These are phyloP conservation scores for Cheilinus undulatus DNA, from an alignment of 2,113 vertebrate genomes.

Conservation along the genomic window DNA sequence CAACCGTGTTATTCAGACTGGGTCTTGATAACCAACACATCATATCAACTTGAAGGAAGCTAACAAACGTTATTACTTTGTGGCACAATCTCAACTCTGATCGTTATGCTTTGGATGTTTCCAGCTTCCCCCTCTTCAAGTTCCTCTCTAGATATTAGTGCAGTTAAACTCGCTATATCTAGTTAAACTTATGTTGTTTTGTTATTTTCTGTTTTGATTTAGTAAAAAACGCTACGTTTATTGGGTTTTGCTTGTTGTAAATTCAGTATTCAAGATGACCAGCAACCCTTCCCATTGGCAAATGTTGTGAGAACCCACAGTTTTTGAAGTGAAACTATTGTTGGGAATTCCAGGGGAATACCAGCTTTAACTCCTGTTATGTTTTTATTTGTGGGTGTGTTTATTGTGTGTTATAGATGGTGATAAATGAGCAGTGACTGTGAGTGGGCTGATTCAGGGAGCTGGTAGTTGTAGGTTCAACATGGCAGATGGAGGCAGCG, in stretches of 20 bases:
- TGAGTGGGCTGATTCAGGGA: constrained; percentile 50
- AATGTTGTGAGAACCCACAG: not conserved
- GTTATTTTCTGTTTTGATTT: too few species aligned
- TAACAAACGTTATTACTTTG: not conserved
- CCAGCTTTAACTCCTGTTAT: constrained; percentile 29
- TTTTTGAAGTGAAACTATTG: constrained; percentile 30
- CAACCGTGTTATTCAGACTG: not conserved
- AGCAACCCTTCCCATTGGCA: not conserved
- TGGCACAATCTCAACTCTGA: not conserved
- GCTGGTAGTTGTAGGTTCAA: constrained; percentile 59
- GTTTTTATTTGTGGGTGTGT: constrained; percentile 21
- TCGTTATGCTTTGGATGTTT: not conserved
- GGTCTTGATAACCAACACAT: not conserved
- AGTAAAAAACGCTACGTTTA: too few species aligned
- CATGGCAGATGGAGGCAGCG: constrained; percentile 91
- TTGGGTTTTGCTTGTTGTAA: too few species aligned
- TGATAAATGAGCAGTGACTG: constrained; percentile 56
- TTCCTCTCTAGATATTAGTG: too few species aligned
- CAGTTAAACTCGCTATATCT: too few species aligned
- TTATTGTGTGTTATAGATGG: constrained; percentile 58
- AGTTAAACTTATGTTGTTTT: too few species aligned
- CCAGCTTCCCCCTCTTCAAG: not conserved
- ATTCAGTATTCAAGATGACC: too few species aligned
- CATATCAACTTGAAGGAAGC: not conserved
- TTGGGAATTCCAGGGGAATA: constrained; percentile 34